Base-by-base conservation (phyloP, 2,113 vertebrate species). In the Ceuthmochares aereus region DNA sequence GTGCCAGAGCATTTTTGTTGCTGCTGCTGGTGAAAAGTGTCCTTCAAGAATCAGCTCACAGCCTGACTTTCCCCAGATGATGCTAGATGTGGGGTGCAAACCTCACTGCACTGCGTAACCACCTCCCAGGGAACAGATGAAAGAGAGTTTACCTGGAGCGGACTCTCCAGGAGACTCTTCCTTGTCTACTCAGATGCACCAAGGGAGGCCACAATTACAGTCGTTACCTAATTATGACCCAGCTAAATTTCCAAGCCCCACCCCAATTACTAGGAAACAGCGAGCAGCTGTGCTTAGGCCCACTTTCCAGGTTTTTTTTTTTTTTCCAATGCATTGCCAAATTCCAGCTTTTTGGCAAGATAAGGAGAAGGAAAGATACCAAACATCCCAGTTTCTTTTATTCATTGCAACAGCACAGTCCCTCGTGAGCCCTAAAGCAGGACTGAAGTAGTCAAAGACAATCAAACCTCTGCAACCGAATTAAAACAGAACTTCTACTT, bases 71-170 rank as follows among this genome's bases (percentile, higher is more conserved):
- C 21, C 55, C 40, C 23, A 26, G 62, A 18, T 10, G 13, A 34
- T 6, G 55, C 55, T 18, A 11, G 51, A 16, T 20, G 15, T 25
- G 45, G 74, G 68, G 20, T 26, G 32, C 21, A 32, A 7, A 72
- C 13, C 32, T 32, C 19, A 7, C 32, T 7, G 5, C 14, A 27
- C 25, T 23, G 16, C 0, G 2, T 8, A 30, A 42, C 21, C 37
- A 8, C n/a, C 43, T 14, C 23, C 37, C n/a, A 59, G 58, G 51
- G 58, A 52, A 19, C 0, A 0, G 25, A 12, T 10, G 5, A 18
- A 10, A n/a, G 30, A 73, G 37, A 73, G 36, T 29, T 51, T 7
- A 59, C 56, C 42, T 7, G 49, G 51, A 26, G 11, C 6, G 16
- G 34, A 42, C 47, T 36, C 20, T 14, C 37, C 30, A 8, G 45